These are phyloP conservation scores for Brachyistius frenatus DNA, from an alignment of 2,113 vertebrate genomes.

Conservation along the genomic window DNA sequence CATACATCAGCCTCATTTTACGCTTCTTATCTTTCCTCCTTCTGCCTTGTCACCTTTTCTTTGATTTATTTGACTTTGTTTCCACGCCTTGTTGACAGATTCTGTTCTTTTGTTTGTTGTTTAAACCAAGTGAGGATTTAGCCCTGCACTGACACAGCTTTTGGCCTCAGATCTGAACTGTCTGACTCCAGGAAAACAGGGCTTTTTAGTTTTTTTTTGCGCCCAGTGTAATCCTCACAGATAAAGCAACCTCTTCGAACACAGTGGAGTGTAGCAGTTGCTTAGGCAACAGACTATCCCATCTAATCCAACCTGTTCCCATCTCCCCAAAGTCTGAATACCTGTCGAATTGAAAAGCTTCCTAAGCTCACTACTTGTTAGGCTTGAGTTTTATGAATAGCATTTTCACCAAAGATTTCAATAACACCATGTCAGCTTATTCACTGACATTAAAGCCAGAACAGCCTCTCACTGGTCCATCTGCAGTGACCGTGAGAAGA, in stretches of 20 bases:
- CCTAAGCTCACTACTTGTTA: constrained; percentile 64
- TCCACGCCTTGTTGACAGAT: constrained; percentile 61
- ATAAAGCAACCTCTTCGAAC: constrained; percentile 74
- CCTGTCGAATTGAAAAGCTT: constrained; percentile 63
- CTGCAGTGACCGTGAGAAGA: background rate
- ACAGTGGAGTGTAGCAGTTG: constrained; percentile 75
- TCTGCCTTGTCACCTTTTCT: constrained; percentile 64
- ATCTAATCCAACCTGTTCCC: constrained; percentile 78
- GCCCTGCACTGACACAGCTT: constrained; percentile 62
- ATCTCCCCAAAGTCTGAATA: constrained; percentile 72
- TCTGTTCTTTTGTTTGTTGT: constrained; percentile 71
- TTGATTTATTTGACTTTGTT: constrained; percentile 68
- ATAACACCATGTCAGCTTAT: constrained; percentile 35
- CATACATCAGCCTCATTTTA: constrained; percentile 74
- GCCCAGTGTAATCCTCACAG: constrained; percentile 73
- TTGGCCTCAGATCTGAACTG: constrained; percentile 67
- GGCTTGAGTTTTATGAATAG: constrained; percentile 60
- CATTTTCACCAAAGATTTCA: constrained; percentile 53
- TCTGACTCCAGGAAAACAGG: constrained; percentile 69
- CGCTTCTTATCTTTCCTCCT: constrained; percentile 57
- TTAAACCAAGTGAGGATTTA: constrained; percentile 72
- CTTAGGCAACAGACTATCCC: constrained; percentile 77
- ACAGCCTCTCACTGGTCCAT: background rate
- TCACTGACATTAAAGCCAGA: constrained; percentile 27
- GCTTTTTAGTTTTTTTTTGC: constrained; percentile 26